These are phyloP conservation scores for Crepidodera aurea DNA, from an alignment of 2,888 invertebrate genomes.

Conservation along the genomic window DNA sequence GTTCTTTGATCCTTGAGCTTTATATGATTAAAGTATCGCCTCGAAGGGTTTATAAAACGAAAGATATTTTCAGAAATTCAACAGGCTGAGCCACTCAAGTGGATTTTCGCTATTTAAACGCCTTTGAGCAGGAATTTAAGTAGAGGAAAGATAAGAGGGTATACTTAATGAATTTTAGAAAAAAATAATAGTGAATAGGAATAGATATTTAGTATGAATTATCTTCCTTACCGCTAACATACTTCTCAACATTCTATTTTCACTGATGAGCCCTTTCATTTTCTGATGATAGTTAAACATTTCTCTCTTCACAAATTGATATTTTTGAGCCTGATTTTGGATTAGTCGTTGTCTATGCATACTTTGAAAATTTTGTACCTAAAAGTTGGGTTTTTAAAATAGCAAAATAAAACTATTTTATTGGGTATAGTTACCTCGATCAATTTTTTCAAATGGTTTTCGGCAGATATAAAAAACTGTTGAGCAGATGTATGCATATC, in stretches of 20 bases:
- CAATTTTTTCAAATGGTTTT: conserved; percentile 45
- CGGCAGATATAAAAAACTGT: conserved; percentile 52
- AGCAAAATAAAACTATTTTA: neutral
- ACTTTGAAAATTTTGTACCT: conserved; percentile 53
- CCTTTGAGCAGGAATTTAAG: too few relatives aligned
- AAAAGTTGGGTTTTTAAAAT: conserved; percentile 17
- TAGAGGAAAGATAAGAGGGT: too few relatives aligned
- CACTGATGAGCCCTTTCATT: conserved; percentile 48
- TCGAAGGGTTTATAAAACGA: too few relatives aligned
- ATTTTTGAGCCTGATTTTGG: conserved; percentile 49
- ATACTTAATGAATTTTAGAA: too few relatives aligned
- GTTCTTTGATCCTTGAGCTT: too few relatives aligned
- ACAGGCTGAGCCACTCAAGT: too few relatives aligned
- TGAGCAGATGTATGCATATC: conserved; percentile 50
- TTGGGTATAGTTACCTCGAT: conserved; percentile 45
- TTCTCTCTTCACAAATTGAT: conserved; percentile 52
- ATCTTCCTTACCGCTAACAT: conserved; percentile 28
- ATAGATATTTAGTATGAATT: too few relatives aligned
- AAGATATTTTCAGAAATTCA: too few relatives aligned
- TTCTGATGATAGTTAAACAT: conserved; percentile 46
- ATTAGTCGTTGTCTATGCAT: conserved; percentile 46
- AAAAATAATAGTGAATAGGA: too few relatives aligned
- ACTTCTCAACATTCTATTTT: conserved; percentile 45
- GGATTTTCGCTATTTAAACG: too few relatives aligned
- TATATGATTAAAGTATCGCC: too few relatives aligned